Evolutionary conservation across 1,140 invertebrate genomes (phyloP), one percentile per base, ranked within the genome.

Genomic region (Ericerus pela): DNA sequence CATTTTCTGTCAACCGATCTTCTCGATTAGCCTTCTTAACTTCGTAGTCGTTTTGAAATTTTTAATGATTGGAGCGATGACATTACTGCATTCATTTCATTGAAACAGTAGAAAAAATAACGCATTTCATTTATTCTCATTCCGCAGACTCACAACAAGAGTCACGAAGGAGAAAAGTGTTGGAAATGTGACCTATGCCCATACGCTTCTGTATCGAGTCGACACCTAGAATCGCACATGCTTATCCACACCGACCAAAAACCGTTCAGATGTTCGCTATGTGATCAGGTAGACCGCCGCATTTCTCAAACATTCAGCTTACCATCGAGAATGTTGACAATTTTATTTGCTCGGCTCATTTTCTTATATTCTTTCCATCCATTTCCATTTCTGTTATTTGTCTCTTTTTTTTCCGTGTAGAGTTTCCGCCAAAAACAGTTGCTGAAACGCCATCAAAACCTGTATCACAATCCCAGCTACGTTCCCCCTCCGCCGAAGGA

Each of bases 121-220:
- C 5, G 6, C 20, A 41, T 8, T 41, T 6, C 6, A 47, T 47
- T 27, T 51, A 18, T 59, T 59, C 37, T 56, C 0, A 53, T 55
- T 27, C 53, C 60, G 1, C 54, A 79, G 75, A 69, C 84, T 43
- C 83, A 85, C 65, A 76, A 77, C 61, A 84, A 93, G 75, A 88
- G 88, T 1, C 94, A 98, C 64, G 92, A 96, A 68, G 93, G 93
- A 1, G 93, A 98, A 71, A 96, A 96, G 67, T 96, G 92, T 70
- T 97, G 87, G 73, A 93, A 90, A 66, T 98, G 94, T 72, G 88
- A 88, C 59, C 69, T 94, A 1, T 98, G 94, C 70, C 85, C 89
- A 1, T 97, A 96, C 70, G 89, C 92, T 0, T 94, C 91, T 0
- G 85, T 89, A 43, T 92, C 90, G 0, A 79, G 87, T 41, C 79